These are phyloP conservation scores for Flexamia atlantica DNA, from an alignment of 2,888 invertebrate genomes.

Conservation along the genomic window DNA sequence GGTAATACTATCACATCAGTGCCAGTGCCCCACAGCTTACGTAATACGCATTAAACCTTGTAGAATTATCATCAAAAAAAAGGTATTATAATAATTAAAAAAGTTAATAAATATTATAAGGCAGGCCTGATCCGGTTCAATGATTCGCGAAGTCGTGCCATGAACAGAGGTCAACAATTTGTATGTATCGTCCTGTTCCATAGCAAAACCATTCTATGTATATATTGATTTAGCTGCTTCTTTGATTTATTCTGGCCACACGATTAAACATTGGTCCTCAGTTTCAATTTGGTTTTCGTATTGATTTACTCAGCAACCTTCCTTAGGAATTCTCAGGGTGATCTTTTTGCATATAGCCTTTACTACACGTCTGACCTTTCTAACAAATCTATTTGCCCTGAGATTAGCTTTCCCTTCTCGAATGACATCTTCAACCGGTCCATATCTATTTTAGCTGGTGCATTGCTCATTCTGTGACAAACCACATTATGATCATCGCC, in stretches of 20 bases:
- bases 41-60: no score
- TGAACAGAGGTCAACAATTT: no score
- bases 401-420: background rate
- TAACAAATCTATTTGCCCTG: background rate
- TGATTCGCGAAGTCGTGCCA: no score
- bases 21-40: no score
- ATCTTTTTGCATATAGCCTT: background rate
- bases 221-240: background rate
- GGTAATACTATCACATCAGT: no score
- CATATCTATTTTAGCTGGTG: background rate
- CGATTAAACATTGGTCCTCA: background rate
- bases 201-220: background rate
- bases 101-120: no score
- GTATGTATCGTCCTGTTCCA: no score
- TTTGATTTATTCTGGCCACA: background rate
- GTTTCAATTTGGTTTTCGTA: background rate
- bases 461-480: background rate
- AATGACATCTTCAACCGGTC: background rate
- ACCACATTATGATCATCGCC: background rate
- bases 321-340: background rate
- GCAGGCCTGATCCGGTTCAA: no score
- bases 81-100: no score
- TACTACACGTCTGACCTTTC: background rate
- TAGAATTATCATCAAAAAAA: no score
- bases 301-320: background rate